These are phyloP conservation scores for Spilogale gracilis DNA, from an alignment of 2,113 vertebrate genomes.

Conservation along the genomic window DNA sequence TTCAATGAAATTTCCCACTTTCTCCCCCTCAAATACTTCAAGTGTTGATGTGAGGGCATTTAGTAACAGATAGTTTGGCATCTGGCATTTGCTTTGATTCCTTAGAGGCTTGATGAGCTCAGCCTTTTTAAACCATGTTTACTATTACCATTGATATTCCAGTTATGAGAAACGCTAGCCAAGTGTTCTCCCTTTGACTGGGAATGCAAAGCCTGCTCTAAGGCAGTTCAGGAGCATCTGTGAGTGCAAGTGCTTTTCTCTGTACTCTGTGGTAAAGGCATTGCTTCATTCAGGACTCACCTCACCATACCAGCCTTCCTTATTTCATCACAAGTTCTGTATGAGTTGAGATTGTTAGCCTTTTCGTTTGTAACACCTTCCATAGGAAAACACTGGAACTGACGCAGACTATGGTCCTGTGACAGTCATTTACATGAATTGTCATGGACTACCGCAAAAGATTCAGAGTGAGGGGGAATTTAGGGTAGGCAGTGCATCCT, in stretches of 20 bases:
- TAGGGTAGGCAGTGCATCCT: background rate
- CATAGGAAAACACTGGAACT: background rate
- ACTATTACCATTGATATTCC: slow-evolving; percentile 60
- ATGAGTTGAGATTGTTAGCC: background rate
- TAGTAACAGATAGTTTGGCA: slow-evolving; percentile 49
- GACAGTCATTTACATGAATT: background rate
- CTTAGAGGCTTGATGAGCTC: slow-evolving; percentile 38
- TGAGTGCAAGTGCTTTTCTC: slow-evolving; percentile 14
- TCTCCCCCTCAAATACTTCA: slow-evolving; percentile 29
- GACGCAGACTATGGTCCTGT: background rate
- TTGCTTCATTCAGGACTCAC: slow-evolving; percentile 23
- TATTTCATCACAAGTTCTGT: slow-evolving; percentile 15
- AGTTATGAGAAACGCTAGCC: slow-evolving; percentile 62
- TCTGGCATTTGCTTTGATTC: slow-evolving; percentile 71
- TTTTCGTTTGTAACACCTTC: background rate
- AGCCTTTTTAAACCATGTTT: slow-evolving; percentile 67
- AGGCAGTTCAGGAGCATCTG: slow-evolving; percentile 19
- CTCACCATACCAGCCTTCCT: background rate
- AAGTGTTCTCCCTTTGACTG: slow-evolving; percentile 45
- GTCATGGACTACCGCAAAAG: background rate
- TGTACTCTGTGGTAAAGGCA: background rate
- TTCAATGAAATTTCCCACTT: slow-evolving; percentile 18
- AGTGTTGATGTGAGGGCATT: slow-evolving; percentile 42
- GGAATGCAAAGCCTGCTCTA: slow-evolving; percentile 47
- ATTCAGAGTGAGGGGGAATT: background rate